Conservation (phyloP, 2,888 invertebrate genomes). For the Synergus itoensis region DNA sequence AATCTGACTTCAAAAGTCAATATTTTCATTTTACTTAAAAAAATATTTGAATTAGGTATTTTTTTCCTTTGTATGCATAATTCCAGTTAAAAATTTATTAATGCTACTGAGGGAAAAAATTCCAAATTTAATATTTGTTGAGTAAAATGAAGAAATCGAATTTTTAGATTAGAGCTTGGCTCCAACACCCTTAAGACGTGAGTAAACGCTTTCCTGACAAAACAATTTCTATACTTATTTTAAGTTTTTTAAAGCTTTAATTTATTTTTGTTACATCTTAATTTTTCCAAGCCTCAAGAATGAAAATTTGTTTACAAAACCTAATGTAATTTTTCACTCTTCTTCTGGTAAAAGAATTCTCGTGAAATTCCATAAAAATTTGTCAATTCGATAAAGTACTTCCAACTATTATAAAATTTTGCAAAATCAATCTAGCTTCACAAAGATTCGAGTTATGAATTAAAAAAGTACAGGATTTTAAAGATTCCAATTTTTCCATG, state of each 20-base stretch:
- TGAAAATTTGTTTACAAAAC: background rate
- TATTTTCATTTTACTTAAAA: no score
- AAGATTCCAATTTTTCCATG: background rate
- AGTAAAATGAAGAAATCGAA: no score
- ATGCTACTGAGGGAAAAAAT: no score
- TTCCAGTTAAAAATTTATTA: no score
- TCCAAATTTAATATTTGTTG: no score
- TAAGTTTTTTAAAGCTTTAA: background rate
- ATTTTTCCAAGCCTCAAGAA: background rate
- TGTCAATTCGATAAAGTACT: background rate
- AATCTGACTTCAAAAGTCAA: no score
- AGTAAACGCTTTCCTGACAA: constrained; percentile 1
- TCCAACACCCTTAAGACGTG: background rate
- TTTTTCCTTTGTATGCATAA: no score
- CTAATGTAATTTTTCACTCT: background rate
- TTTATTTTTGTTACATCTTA: background rate
- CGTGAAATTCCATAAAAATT: no score
- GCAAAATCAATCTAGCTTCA: background rate
- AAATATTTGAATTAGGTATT: no score
- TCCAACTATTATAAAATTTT: background rate
- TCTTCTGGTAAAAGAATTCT: background rate
- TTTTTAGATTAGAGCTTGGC: no score
- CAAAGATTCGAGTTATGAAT: background rate
- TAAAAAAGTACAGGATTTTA: background rate
- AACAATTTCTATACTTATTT: background rate